A percentile compares a stretch with the other conserved stretches of the same genome.
Conservation (phyloP, 1,140 invertebrate genomes). For the Drosophila malerkotliana region DNA sequence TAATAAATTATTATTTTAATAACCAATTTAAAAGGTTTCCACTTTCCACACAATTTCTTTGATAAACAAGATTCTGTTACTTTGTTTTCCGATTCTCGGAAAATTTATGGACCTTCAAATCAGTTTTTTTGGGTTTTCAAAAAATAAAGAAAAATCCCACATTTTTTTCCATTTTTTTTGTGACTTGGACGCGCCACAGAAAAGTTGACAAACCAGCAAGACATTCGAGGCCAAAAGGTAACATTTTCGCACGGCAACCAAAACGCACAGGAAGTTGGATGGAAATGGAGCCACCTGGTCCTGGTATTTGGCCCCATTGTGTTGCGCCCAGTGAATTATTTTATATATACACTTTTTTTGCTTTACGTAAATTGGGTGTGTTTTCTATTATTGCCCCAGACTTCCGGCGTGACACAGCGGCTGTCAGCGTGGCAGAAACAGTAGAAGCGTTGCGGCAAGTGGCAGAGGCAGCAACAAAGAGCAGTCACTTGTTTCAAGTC, state of each 20-base stretch:
- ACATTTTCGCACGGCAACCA: slow-evolving; percentile 21
- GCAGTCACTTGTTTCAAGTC: slow-evolving; percentile 69
- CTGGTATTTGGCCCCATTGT: slow-evolving; percentile 25
- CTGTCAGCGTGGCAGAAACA: slow-evolving; percentile 51
- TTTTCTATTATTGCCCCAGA: slow-evolving; percentile 79
- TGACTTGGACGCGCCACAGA: slow-evolving; percentile 47
- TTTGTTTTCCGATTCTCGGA: background rate
- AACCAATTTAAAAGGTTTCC: no score
- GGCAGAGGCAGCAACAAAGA: slow-evolving; percentile 12
- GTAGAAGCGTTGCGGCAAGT: slow-evolving; percentile 1
- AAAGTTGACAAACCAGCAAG: slow-evolving; percentile 48
- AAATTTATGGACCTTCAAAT: background rate
- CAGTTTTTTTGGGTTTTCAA: background rate
- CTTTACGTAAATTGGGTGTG: slow-evolving; percentile 73
- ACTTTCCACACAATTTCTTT: background rate
- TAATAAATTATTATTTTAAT: no score
- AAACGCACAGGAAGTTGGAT: slow-evolving; percentile 16
- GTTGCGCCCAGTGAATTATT: slow-evolving; percentile 71
- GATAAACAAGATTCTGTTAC: background rate
- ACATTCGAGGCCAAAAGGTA: slow-evolving; percentile 40
- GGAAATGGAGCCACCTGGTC: slow-evolving; percentile 28
- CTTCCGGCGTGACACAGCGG: slow-evolving; percentile 71
- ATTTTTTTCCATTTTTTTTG: slow-evolving; percentile 25
- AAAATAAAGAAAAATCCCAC: slow-evolving; percentile 33
- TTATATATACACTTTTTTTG: slow-evolving; percentile 7